Base-by-base conservation (phyloP, 2,888 invertebrate genomes). In the Lasioglossum marginatum region DNA sequence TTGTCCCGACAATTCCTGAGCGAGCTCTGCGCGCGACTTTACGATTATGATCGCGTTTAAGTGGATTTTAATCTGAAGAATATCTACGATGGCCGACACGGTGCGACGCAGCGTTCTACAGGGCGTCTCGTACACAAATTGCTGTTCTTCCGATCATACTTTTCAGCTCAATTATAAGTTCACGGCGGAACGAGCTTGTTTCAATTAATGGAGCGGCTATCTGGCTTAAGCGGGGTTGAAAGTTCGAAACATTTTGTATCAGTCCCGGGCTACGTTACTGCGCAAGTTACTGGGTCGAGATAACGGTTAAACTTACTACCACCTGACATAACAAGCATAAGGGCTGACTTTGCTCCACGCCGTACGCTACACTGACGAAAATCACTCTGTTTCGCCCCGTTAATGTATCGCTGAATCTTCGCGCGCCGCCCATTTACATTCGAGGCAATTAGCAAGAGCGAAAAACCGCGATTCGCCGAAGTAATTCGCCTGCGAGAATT, bases 221-320 rank as follows among this genome's bases (percentile, higher is more conserved):
- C 66, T 66, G 68, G 52, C 63, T 77, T 63, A 40, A 19, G 45
- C 31, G 40, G 31, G 23, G 43, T 37, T 27, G 72, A 37, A 72
- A 81, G 81, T 77, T 81, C 72, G 81, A 72, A 77, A 77, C 77
- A 77, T 81, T 81, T 71, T 77, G 71, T 72, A 81, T 77, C 40
- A 70, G 77, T 70, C 43, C 48, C 43, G 37, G 77, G 31, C 71
- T 48, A 45, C 10, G 77, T 77, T 72, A 72, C 77, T 63, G 45
- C 43, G 43, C 71, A 63, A 77, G 45, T 80, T 76, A 63, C 60
- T 63, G 77, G 45, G 16, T 45, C 72, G 79, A 63, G 79, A 72
- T 63, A 79, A 72, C 79, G 57, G 79, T 63, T 72, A 77, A 77
- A 71, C 77, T 81, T 81, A 37, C 77, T 70, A 45, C 48, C 48